Conservation (phyloP, 30 jellyfish, hydroid and myxozoan genomes). For the Cassiopea xamachana region DNA sequence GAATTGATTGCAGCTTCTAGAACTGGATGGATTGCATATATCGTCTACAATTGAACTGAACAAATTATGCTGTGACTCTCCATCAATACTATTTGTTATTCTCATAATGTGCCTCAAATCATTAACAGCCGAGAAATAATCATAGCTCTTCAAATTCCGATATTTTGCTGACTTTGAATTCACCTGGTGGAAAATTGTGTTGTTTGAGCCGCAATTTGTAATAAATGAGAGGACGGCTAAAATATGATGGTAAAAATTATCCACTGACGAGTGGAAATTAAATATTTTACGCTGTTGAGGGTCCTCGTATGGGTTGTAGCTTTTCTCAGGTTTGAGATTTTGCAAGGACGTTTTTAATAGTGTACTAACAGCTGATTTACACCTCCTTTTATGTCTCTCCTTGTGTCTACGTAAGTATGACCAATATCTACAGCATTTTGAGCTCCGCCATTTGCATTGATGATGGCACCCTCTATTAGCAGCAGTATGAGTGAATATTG, state of each 20-base stretch:
- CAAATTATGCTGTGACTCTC: background rate
- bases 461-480: background rate
- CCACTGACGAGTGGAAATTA: slow-evolving; percentile 31
- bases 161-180: background rate
- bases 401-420: background rate
- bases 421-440: background rate
- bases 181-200: slow-evolving; percentile 7
- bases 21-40: background rate
- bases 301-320: slow-evolving; percentile 19
- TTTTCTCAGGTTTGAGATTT: background rate
- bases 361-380: background rate
- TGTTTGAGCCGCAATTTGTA: slow-evolving; percentile 62
- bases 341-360: background rate
- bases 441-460: background rate
- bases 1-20: background rate
- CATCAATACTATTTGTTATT: background rate
- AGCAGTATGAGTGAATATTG: slow-evolving; percentile 11
- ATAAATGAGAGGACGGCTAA: slow-evolving; percentile 29
- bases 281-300: slow-evolving; percentile 50
- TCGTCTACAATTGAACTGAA: background rate
- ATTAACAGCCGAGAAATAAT: slow-evolving; percentile 41
- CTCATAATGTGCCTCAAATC: slow-evolving; percentile 17
- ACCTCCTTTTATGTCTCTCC: background rate
- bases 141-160: background rate
- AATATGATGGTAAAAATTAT: slow-evolving; percentile 35